Evolutionary conservation across 1,140 invertebrate genomes (phyloP).

Genomic region (Cherax quadricarinatus): DNA sequence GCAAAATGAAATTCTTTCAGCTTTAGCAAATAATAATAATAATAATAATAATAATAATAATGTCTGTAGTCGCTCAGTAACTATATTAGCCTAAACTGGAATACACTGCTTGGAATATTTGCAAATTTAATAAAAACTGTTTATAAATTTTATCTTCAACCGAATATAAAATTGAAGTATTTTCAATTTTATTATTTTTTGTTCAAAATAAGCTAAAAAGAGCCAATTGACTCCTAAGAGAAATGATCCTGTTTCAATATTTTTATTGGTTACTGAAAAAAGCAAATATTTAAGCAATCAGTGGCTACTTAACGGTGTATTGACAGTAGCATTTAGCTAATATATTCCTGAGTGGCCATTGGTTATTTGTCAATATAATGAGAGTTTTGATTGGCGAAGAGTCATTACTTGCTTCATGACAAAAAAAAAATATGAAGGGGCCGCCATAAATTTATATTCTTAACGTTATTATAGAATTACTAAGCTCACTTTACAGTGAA

Average conservation of each 20-base stretch:
- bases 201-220: not conserved
- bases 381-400: not conserved
- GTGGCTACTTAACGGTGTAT: not conserved
- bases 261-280: not conserved
- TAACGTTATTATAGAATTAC: no score
- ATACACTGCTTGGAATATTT: not conserved
- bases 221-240: not conserved
- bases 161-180: not conserved
- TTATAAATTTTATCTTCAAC: not conserved
- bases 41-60: not conserved
- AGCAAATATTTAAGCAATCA: not conserved
- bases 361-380: not conserved
- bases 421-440: not conserved
- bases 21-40: no score
- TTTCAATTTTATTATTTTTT: not conserved
- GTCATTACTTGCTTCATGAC: not conserved
- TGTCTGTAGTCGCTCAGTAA: not conserved
- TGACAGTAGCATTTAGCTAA: not conserved
- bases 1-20: not conserved
- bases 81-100: not conserved
- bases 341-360: not conserved
- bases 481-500: no score
- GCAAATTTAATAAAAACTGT: no score
- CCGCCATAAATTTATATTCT: no score
- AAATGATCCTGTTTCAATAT: not conserved